Percentiles rank a stretch among this genome's conserved stretches.
Evolutionary conservation across 2,113 vertebrate species (phyloP).

Genomic region (Phalacrocorax pelagicus): DNA sequence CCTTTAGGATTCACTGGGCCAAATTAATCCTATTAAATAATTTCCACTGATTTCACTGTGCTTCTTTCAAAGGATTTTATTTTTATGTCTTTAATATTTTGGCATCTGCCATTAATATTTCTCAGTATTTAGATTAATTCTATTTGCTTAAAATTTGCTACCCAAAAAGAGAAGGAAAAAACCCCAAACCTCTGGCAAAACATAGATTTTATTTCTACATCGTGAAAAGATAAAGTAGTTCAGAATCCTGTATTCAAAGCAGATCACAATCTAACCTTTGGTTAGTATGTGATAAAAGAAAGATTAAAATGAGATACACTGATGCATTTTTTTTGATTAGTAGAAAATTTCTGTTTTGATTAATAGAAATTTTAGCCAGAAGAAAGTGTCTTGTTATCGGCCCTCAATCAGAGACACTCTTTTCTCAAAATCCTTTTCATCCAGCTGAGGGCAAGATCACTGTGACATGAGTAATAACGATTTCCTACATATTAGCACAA

Average conservation of each 20-base stretch:
- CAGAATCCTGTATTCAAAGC: neutral
- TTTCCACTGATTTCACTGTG: neutral
- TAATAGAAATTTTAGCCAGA: neutral
- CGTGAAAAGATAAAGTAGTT: neutral
- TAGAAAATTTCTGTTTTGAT: neutral
- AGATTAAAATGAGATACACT: neutral
- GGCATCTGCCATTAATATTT: neutral
- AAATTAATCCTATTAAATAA: neutral
- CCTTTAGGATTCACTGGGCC: neutral
- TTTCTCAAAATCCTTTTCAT: neutral
- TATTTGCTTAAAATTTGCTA: neutral
- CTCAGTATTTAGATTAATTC: neutral
- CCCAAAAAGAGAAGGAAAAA: neutral
- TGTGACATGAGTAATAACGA: neutral
- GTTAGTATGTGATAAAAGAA: neutral
- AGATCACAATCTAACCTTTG: neutral
- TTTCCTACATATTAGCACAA: neutral
- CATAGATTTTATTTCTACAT: neutral
- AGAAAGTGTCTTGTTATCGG: neutral
- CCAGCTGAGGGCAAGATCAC: neutral
- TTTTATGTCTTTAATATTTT: neutral
- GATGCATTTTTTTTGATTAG: neutral
- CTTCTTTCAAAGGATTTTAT: neutral
- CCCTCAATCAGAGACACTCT: neutral
- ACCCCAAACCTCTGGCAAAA: neutral